A percentile compares a stretch with the other conserved stretches of the same genome.
phyloP scores from a whole-genome alignment of 2,888 invertebrate species.

The Trachelus stipa region DNA sequence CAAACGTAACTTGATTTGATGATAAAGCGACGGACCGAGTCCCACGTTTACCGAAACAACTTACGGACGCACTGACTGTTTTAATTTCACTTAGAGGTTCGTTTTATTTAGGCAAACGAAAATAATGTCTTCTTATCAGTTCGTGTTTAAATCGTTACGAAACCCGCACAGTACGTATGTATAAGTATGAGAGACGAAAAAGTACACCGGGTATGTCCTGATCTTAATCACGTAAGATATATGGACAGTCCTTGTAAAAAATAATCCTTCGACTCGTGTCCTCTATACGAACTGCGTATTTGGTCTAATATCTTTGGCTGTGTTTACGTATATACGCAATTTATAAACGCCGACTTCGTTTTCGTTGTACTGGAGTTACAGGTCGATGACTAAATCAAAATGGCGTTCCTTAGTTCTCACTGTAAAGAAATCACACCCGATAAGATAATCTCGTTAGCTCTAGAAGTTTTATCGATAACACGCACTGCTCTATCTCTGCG shows the following conservation, averaged over 20 bases:
- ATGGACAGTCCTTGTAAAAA: not conserved
- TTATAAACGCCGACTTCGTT: not conserved
- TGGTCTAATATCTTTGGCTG: constrained; percentile 15
- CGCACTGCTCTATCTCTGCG: not conserved
- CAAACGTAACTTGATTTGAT: constrained; percentile 35
- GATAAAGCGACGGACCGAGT: not conserved
- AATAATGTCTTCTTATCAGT: not conserved
- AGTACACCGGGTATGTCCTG: not conserved
- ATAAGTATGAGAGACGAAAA: not conserved
- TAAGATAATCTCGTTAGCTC: not conserved
- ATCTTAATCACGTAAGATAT: not conserved
- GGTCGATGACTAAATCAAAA: constrained; percentile 8
- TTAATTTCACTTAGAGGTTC: not conserved
- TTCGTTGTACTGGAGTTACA: constrained; percentile 16
- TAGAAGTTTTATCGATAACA: not conserved
- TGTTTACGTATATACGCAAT: not conserved
- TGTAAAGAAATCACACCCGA: not conserved
- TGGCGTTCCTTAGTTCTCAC: constrained; percentile 6
- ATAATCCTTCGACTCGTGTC: not conserved
- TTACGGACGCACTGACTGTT: constrained; percentile 2
- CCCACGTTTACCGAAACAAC: constrained; percentile 5
- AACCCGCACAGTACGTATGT: not conserved
- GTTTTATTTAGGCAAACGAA: not conserved
- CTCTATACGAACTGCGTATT: not conserved
- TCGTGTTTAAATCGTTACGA: not conserved